These are phyloP conservation scores for Eristalis pertinax DNA, from an alignment of 2,888 invertebrate species.

Conservation along the genomic window DNA sequence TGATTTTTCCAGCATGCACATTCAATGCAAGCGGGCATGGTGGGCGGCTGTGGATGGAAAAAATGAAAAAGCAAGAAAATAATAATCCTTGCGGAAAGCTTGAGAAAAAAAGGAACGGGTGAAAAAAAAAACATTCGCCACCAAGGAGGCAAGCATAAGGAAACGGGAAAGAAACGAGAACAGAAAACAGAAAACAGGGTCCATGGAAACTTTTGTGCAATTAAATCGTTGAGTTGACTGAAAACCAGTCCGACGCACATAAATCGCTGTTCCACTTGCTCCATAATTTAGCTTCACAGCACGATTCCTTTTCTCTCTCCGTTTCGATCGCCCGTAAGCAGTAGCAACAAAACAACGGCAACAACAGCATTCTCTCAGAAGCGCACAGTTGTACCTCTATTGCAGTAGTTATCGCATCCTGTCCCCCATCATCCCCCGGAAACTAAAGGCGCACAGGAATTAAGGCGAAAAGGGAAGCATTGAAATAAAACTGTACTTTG, in stretches of 20 bases:
- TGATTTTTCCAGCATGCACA: conserved; percentile 41
- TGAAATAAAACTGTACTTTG: conserved; percentile 32
- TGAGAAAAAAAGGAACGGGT: neutral
- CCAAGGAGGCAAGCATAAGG: conserved; percentile 14
- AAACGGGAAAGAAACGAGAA: conserved; percentile 39
- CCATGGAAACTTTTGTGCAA: conserved; percentile 52
- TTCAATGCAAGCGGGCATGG: neutral
- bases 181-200: conserved; percentile 40
- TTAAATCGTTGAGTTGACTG: conserved; percentile 66
- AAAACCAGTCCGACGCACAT: conserved; percentile 64
- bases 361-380: conserved; percentile 52
- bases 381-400: conserved; percentile 52
- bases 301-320: conserved; percentile 30
- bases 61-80: conserved; percentile 46
- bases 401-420: conserved; percentile 67
- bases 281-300: conserved; percentile 64
- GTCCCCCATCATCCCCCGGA: conserved; percentile 65
- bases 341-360: conserved; percentile 40
- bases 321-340: conserved; percentile 63
- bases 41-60: conserved; percentile 8
- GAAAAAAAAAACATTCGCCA: conserved; percentile 32
- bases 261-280: conserved; percentile 64
- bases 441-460: conserved; percentile 70
- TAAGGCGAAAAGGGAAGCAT: conserved; percentile 50
- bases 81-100: conserved; percentile 48